Evolutionary conservation across 2,113 vertebrate species (phyloP).

Genomic region (Toxostoma redivivum): DNA sequence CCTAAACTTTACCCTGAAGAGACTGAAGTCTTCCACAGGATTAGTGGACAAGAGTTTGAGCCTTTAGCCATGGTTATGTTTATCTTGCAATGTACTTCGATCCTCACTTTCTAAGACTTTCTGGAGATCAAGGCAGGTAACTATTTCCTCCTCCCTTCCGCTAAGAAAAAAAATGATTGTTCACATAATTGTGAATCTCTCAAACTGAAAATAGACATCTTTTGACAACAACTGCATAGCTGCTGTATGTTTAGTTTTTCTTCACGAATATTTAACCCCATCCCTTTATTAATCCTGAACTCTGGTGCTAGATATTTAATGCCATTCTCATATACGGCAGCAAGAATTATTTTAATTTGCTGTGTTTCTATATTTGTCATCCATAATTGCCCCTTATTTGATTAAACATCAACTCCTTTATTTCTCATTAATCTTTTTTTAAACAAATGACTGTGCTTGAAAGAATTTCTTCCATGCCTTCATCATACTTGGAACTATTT

Average conservation of each 20-base stretch:
- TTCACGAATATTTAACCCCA: conserved; percentile 20
- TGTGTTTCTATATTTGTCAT: background rate
- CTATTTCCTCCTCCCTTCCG: background rate
- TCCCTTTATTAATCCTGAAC: conserved; percentile 26
- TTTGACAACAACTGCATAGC: background rate
- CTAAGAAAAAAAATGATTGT: background rate
- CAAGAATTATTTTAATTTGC: background rate
- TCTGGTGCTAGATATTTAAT: background rate
- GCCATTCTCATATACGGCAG: background rate
- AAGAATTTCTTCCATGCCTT: background rate
- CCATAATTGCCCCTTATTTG: background rate
- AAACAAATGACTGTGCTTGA: background rate
- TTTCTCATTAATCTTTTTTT: background rate
- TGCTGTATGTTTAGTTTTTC: background rate
- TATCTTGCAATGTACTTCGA: background rate
- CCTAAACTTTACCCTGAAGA: background rate
- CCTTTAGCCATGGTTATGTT: background rate
- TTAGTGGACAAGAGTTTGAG: background rate
- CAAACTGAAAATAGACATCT: background rate
- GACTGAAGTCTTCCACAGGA: background rate
- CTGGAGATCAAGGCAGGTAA: conserved; percentile 11
- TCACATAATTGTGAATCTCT: background rate
- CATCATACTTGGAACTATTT: conserved; percentile 40
- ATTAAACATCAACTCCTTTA: background rate
- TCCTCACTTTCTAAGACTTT: background rate